Evolutionary conservation across 2,113 vertebrate species (phyloP).

Genomic region (Phalacrocorax carbo): DNA sequence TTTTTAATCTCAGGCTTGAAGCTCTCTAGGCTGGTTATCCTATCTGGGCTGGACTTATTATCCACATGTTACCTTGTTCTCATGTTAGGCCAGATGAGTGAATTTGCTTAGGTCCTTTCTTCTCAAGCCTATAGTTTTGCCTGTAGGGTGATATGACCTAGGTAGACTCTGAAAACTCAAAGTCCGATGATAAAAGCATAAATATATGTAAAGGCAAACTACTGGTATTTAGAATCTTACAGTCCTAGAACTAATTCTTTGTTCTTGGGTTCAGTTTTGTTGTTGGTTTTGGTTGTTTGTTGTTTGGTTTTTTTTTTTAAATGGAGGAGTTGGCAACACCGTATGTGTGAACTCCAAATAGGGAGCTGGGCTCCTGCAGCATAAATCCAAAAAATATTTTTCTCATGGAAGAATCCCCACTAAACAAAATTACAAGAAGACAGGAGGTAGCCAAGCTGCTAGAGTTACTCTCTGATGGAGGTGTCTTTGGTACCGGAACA

Average conservation of each 20-base stretch:
- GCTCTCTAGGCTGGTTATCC: neutral
- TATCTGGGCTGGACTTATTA: neutral
- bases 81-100: neutral
- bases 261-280: neutral
- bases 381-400: neutral
- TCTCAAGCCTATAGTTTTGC: neutral
- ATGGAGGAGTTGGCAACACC: neutral
- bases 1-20: neutral
- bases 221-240: neutral
- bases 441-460: neutral
- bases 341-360: neutral
- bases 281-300: too few species aligned
- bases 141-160: neutral
- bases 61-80: neutral
- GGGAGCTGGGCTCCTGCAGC: neutral
- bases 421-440: neutral
- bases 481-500: neutral
- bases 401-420: neutral
- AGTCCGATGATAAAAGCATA: neutral
- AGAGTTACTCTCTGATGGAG: neutral
- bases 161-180: neutral
- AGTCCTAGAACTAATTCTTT: neutral
- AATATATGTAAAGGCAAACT: neutral
- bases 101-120: neutral
- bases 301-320: neutral